Evolutionary conservation across 2,888 invertebrate genomes (phyloP).

Genomic region (Calliscelio sp.): DNA sequence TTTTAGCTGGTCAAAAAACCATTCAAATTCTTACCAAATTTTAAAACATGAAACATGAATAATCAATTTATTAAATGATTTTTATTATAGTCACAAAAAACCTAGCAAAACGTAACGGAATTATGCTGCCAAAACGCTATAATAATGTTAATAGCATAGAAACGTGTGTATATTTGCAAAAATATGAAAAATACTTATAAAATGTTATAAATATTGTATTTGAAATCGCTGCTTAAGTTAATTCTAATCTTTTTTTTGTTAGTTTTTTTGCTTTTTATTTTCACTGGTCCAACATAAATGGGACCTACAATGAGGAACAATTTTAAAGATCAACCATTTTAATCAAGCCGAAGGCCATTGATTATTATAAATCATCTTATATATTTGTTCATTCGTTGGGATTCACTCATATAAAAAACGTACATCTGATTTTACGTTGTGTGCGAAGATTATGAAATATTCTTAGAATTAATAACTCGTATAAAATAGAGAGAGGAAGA

Average conservation of each 20-base stretch:
- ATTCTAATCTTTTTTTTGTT: conserved; percentile 17
- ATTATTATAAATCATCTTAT: too few relatives aligned
- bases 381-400: conserved; percentile 48
- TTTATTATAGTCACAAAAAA: too few relatives aligned
- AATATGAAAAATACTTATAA: conserved; percentile 53
- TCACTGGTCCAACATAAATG: conserved; percentile 37
- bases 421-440: conserved; percentile 30
- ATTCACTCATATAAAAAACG: conserved; percentile 43
- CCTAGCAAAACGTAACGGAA: too few relatives aligned
- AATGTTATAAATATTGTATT: conserved; percentile 44
- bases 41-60: too few relatives aligned
- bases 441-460: conserved; percentile 24
- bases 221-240: conserved; percentile 41
- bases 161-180: conserved; percentile 49
- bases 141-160: conserved; percentile 30
- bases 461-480: conserved; percentile 25
- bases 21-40: too few relatives aligned
- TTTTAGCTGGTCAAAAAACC: too few relatives aligned
- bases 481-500: conserved; percentile 36
- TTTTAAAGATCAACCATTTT: conserved; percentile 40
- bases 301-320: conserved; percentile 55
- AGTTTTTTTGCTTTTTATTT: too few relatives aligned
- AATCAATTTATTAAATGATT: too few relatives aligned
- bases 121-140: too few relatives aligned
- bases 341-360: conserved; percentile 29